A percentile compares a stretch with the other conserved stretches of the same genome.
Evolutionary conservation across 2,888 invertebrate genomes (phyloP).

Genomic region (Ichneumon xanthorius): DNA sequence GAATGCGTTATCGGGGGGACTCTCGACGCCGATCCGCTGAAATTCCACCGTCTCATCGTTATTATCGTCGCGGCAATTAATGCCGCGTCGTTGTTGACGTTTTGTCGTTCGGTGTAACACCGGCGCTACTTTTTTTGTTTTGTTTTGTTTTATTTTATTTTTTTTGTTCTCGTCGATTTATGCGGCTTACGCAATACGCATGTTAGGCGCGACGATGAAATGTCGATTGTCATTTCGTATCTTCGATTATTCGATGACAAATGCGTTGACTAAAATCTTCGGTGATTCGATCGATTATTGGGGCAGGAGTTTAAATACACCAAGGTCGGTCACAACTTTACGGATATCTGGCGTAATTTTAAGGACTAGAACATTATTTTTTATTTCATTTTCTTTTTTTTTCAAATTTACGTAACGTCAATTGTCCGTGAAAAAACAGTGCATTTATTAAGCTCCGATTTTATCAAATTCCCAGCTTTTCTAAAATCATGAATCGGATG

Average conservation of each 20-base stretch:
- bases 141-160: not conserved
- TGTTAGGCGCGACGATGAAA: not conserved
- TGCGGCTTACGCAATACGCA: not conserved
- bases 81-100: slow-evolving; percentile 41
- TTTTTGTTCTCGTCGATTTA: not conserved
- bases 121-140: not conserved
- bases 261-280: not conserved
- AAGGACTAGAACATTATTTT: not conserved
- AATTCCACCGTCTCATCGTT: slow-evolving; percentile 43
- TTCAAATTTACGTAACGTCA: not conserved
- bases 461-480: not conserved
- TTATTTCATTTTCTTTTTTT: not conserved
- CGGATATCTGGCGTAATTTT: not conserved
- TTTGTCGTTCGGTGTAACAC: slow-evolving; percentile 9
- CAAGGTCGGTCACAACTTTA: not conserved
- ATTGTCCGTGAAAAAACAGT: not conserved
- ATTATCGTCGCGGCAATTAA: slow-evolving; percentile 52
- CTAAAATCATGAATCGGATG: too few relatives aligned
- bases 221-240: slow-evolving; percentile 1
- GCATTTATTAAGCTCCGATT: not conserved
- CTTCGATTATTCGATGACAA: not conserved
- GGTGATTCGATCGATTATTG: not conserved
- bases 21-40: slow-evolving; percentile 1
- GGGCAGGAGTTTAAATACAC: not conserved
- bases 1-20: slow-evolving; percentile 40